phyloP scores from a whole-genome alignment of 1,140 invertebrate genomes.

The Zaprionus kolodkinae region DNA sequence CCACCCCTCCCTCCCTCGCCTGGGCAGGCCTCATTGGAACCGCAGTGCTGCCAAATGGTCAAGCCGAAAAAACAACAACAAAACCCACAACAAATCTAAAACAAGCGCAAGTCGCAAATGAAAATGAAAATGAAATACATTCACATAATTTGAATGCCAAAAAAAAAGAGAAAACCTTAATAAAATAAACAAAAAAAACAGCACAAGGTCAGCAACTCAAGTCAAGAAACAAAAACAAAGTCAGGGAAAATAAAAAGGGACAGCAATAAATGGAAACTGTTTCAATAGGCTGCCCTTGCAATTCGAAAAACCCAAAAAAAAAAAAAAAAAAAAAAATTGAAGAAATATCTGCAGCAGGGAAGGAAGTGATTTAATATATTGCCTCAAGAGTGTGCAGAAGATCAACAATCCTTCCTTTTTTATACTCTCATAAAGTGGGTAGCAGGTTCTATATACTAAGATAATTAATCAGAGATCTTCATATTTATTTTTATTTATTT shows the following conservation, averaged over 20 bases:
- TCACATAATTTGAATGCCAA: constrained; percentile 62
- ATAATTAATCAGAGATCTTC: too few species aligned
- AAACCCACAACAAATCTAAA: constrained; percentile 53
- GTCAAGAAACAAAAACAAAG: not conserved
- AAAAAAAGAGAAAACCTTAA: constrained; percentile 4
- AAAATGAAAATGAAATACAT: constrained; percentile 62
- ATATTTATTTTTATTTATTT: too few species aligned
- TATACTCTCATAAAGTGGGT: too few species aligned
- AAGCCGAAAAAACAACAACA: constrained; percentile 59
- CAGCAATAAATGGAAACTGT: constrained; percentile 29
- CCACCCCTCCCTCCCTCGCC: not conserved
- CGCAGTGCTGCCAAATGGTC: constrained; percentile 61
- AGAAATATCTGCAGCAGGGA: not conserved
- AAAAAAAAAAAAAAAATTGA: too few species aligned
- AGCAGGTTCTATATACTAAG: too few species aligned
- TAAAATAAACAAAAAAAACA: constrained; percentile 14
- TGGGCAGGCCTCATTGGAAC: constrained; percentile 8
- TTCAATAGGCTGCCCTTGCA: not conserved
- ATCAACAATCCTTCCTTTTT: not conserved
- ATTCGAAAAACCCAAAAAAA: not conserved
- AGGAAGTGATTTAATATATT: not conserved
- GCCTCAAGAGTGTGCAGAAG: not conserved
- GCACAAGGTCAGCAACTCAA: constrained; percentile 34
- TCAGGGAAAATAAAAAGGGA: constrained; percentile 5
- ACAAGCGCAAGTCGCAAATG: constrained; percentile 57